Evolutionary conservation across 2,888 invertebrate species (phyloP).

Genomic region (Pyrgus malvae): DNA sequence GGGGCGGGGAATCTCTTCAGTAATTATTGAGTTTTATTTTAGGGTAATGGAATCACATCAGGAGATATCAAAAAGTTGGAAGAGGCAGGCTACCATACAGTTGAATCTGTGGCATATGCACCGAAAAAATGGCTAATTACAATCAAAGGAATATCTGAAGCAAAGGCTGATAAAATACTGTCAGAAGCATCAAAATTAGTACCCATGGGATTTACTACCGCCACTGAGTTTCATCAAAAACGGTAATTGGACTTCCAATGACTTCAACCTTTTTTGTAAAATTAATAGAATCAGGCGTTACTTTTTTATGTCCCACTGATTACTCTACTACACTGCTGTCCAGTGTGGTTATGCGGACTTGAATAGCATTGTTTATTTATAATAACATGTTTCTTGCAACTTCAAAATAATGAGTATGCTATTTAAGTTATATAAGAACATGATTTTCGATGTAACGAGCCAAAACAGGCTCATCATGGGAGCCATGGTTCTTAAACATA

Average conservation of each 20-base stretch:
- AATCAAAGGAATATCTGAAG: constrained; percentile 98
- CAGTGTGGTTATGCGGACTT: too few relatives aligned
- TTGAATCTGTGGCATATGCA: constrained; percentile 97
- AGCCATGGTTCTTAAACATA: too few relatives aligned
- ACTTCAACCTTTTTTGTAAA: too few relatives aligned
- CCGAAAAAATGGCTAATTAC: constrained; percentile 94
- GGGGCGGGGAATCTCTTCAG: too few relatives aligned
- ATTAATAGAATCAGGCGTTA: too few relatives aligned
- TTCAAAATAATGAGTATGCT: too few relatives aligned
- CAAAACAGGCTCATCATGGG: too few relatives aligned
- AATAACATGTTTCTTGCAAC: not conserved
- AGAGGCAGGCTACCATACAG: constrained; percentile 96
- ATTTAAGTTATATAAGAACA: too few relatives aligned
- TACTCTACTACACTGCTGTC: too few relatives aligned
- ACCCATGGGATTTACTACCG: constrained; percentile 99
- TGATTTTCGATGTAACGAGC: too few relatives aligned
- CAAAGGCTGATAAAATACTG: constrained; percentile 97
- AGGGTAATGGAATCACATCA: constrained; percentile 95
- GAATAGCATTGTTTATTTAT: not conserved
- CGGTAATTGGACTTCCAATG: constrained; percentile 75
- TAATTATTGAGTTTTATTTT: constrained; percentile 3
- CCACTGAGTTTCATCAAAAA: constrained; percentile 97
- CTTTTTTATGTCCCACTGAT: too few relatives aligned
- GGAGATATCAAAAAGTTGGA: constrained; percentile 96
- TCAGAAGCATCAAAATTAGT: constrained; percentile 95